Base-by-base conservation (phyloP, 2,797 vertebrate species). In the Pipistrellus pipistrellus region DNA sequence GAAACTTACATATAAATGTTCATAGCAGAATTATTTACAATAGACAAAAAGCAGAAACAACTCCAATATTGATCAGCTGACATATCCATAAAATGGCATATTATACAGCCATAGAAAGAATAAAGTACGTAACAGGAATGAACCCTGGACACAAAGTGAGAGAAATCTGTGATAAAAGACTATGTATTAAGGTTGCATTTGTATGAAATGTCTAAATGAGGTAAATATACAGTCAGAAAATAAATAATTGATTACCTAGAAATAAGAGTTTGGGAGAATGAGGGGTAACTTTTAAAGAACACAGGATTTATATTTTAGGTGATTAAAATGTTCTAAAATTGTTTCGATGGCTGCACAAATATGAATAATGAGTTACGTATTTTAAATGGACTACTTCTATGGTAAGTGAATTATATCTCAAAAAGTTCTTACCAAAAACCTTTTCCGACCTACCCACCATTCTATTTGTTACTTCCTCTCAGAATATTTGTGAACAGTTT, bases 301-400 rank as follows among this genome's bases (percentile, higher is more conserved):
- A 78, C 2, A 68, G 20, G 7, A 84, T 73, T 96, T 92, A 53
- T 51, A 91, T 53, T 85, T 85, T 38, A 85, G 62, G 25, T 88
- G n/a, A 90, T 75, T 55, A 81, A 92, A 92, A 83, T 51, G 15
- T 85, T 81, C 78, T 85, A 75, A 92, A 85, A 72, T 27, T 73
- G n/a, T 51, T 32, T 17, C 71, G 15, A 75, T 35, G 18, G 41
- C 21, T 86, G 30, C 44, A 89, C n/a, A 89, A 95, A 44, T 80
- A 12, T 86, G 38, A 91, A 66, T 51, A 82, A 3, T 62, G 59
- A 95, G 21, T 41, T 69, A 57, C 9, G 66, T 44, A 69, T 23
- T 77, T 88, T 78, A 93, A 93, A 86, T 80, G 30, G 15, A 59
- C 83, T 83, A 85, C 12, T 94, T 73, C 75, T 82, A n/a, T 82